Percentiles rank a stretch among this genome's conserved stretches.
Conservation (phyloP, 2,797 vertebrate species). For the Channa striata region DNA sequence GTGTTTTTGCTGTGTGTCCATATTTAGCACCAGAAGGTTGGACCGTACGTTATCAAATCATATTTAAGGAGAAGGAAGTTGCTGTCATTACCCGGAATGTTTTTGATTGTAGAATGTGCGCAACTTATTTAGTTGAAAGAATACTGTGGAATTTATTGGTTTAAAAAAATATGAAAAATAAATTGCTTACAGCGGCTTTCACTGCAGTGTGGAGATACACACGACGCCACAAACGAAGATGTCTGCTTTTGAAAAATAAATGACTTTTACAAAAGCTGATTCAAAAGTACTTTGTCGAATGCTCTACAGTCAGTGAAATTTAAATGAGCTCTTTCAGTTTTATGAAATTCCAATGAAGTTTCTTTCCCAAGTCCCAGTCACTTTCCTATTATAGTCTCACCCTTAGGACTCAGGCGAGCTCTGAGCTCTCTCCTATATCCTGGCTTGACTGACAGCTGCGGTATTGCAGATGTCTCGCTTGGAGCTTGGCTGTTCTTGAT, state of each 20-base stretch:
- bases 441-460: slow-evolving; percentile 73
- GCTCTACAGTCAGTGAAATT: slow-evolving; percentile 22
- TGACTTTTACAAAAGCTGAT: background rate
- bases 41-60: background rate
- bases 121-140: background rate
- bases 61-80: background rate
- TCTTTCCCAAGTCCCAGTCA: slow-evolving; percentile 16
- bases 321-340: slow-evolving; percentile 29
- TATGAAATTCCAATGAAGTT: slow-evolving; percentile 43
- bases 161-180: background rate
- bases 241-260: slow-evolving; percentile 22
- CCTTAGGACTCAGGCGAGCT: slow-evolving; percentile 40
- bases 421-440: slow-evolving; percentile 37
- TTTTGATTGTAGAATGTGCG: background rate
- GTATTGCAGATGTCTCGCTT: slow-evolving; percentile 67
- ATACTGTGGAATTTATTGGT: too few relatives aligned
- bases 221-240: background rate
- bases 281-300: slow-evolving; percentile 21
- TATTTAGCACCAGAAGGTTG: too few relatives aligned
- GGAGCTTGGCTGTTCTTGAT: slow-evolving; percentile 50
- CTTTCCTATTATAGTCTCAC: slow-evolving; percentile 24
- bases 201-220: background rate
- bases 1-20: too few relatives aligned
- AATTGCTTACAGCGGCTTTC: background rate
- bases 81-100: background rate